Conservation (phyloP, 2,113 vertebrate genomes). For the Mugil cephalus region DNA sequence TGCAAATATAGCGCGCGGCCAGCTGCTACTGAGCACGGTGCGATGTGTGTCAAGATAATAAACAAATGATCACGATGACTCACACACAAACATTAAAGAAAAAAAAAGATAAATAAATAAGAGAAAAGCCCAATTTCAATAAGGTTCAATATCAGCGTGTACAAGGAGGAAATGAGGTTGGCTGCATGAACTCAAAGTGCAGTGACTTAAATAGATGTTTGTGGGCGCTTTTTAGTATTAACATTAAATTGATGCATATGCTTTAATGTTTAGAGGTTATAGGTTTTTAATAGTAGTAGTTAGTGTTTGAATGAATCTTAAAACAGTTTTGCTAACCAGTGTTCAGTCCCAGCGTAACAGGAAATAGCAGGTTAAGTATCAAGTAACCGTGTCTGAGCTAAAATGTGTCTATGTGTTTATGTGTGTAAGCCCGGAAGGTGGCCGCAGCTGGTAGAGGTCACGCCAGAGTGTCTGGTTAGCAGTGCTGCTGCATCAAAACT, state of each 20-base stretch:
- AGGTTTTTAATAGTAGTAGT: neutral
- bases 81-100: neutral
- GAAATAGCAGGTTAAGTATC: constrained; percentile 29
- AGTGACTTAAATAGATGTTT: neutral
- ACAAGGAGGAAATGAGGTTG: neutral
- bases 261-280: neutral
- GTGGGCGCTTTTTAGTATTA: too few species aligned
- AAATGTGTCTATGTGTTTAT: constrained; percentile 35
- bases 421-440: constrained; percentile 33
- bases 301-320: neutral
- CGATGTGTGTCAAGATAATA: constrained; percentile 29
- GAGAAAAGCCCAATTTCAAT: neutral
- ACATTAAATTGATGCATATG: neutral
- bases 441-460: neutral
- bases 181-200: neutral
- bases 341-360: neutral
- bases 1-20: constrained; percentile 69
- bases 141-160: neutral
- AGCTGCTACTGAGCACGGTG: constrained; percentile 52
- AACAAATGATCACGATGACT: constrained; percentile 35
- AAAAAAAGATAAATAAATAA: neutral
- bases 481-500: constrained; percentile 1
- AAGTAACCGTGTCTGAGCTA: constrained; percentile 25
- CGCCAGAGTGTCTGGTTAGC: neutral
- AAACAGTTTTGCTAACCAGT: neutral